Base-by-base conservation (phyloP, 2,113 vertebrate species). In the Chlorodrepanis virens region DNA sequence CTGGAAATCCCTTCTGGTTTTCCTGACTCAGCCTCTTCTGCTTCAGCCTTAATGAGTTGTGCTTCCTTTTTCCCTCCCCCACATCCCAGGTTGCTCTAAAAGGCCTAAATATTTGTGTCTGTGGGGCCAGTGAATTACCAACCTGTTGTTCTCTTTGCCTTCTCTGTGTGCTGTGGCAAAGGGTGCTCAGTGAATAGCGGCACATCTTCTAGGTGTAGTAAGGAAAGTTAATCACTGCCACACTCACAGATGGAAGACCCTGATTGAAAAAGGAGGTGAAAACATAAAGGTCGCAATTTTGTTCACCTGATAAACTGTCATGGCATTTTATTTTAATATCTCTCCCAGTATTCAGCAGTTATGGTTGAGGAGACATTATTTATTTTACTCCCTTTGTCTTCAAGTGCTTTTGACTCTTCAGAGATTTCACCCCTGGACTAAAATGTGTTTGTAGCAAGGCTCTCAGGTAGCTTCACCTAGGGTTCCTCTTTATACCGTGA, bases 321-420 rank as follows among this genome's bases (percentile, higher is more conserved):
- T 60, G 44, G 19, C 16, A 87, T 93, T 94, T 95, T 84, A 61
- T 95, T 94, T 91, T 91, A 86, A n/a, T 81, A 68, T 78, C 56
- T 89, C 13, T 71, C 42, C 7, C 22, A 68, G 19, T 67, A 84
- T 93, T 84, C 50, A 87, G 27, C 16, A 57, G 70, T 69, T 92
- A 53, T 8, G 37, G 61, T 57, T 85, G 90, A 95, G 44, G 40
- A 69, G 39, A 68, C 23, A 19, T 88, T 95, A 54, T 89, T 95
- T 89, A 56, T 69, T 94, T 90, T 88, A 74, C 42, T 86, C 35
- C 40, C 21, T 60, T 92, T 83, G 33, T 54, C 72, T 89, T 93
- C 25, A 72, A 77, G 45, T 45, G 17, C 45, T 93, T 87, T 75
- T 0, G 2, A 60, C 74, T 65, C 74, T 90, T 90, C 25, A 57